Evolutionary conservation across 2,797 vertebrate species (phyloP), one percentile per base, ranked within the genome.

Genomic region (Gadopsis bispinosus): DNA sequence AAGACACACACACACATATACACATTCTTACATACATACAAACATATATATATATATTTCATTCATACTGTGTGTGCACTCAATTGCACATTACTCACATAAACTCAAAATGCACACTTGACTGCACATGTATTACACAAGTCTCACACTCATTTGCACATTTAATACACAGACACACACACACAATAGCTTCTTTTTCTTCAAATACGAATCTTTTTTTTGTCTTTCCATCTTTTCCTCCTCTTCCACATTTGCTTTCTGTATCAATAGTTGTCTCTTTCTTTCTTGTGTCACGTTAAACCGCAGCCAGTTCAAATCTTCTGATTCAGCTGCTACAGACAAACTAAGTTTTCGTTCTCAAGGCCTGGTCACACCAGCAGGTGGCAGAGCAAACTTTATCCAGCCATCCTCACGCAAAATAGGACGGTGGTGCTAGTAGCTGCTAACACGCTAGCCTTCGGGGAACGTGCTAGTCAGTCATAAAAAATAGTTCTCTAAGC

Each of bases 81-180:
- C 69, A 12, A 37, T 62, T 73, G 47, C 75, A 63, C 75, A 48
- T 58, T 68, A 74, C 69, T 77, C 73, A 75, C 48, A 77, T 66
- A 12, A 79, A 53, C 60, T 35, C 31, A 7, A 69, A 69, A 75
- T 63, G 20, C 64, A 75, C 9, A 50, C 77, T 76, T 6, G 39
- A 20, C 60, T 84, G 79, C 73, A 75, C 56, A 16, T 63, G 66
- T 69, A 50, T 79, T 59, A 72, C 68, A 73, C 56, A 50, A 39
- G 47, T 41, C 35, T 70, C 69, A 55, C 72, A 69, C 39, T 72
- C 55, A 73, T 81, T 79, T 82, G 60, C 73, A 81, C 79, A 80
- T 54, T 59, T 12, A 60, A 56, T 54, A 64, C 47, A 47, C 66
- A 41, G 16, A 17, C 50, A 64, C 48, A 35, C 26, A 33, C 26